Conservation (phyloP, 2,888 invertebrate species). For the Zygogramma bicolorata region DNA sequence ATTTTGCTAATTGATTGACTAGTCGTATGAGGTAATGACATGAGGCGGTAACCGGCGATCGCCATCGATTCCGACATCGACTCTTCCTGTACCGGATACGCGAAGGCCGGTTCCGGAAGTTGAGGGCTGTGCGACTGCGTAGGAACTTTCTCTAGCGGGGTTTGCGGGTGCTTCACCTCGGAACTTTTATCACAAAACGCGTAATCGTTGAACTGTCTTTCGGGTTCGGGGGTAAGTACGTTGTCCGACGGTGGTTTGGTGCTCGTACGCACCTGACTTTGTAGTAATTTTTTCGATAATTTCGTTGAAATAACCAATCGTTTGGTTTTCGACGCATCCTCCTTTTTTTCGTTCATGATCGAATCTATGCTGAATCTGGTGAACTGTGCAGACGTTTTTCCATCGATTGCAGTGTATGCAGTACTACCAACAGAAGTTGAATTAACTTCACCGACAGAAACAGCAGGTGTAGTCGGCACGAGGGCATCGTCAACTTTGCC, state of each 20-base stretch:
- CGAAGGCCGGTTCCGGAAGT: constrained; percentile 63
- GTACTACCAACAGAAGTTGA: background rate
- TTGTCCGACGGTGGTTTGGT: background rate
- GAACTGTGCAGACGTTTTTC: background rate
- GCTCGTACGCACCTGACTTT: background rate
- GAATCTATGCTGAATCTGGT: constrained; percentile 13
- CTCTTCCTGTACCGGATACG: constrained; percentile 56
- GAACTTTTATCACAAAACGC: constrained; percentile 55
- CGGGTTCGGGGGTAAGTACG: constrained; percentile 14
- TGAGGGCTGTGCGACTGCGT: constrained; percentile 62
- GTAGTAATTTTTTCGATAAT: background rate
- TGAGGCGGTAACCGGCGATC: background rate
- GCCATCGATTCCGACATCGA: constrained; percentile 11
- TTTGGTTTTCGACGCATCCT: background rate
- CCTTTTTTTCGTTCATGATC: background rate
- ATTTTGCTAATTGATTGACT: constrained; percentile 55
- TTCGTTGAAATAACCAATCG: background rate
- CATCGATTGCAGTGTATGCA: background rate
- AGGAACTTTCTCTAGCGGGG: constrained; percentile 53
- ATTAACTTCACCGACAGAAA: background rate
- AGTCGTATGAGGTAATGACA: constrained; percentile 54
- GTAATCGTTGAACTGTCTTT: constrained; percentile 48
- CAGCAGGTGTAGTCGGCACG: background rate
- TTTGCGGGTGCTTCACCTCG: constrained; percentile 62
- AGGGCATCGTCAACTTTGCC: background rate